Percentiles rank a stretch among this genome's conserved stretches.
These are phyloP conservation scores for Anguilla obscura DNA, from an alignment of 2,797 vertebrate species.

Conservation along the genomic window DNA sequence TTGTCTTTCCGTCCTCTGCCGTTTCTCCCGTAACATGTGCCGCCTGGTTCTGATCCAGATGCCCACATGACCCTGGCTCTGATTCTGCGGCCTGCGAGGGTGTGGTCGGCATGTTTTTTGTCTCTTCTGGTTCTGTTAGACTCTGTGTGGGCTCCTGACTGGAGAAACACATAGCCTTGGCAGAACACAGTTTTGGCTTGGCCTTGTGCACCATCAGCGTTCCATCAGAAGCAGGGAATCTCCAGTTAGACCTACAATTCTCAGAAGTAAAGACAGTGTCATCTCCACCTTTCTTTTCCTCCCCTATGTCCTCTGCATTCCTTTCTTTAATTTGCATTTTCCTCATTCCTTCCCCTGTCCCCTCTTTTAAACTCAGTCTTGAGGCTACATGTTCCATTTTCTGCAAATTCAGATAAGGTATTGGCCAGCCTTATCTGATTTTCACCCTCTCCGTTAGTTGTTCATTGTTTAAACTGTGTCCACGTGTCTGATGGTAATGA, in stretches of 20 bases:
- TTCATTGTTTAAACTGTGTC: background rate
- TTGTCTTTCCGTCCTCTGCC: constrained; percentile 37
- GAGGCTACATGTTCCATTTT: constrained; percentile 19
- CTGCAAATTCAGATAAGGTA: background rate
- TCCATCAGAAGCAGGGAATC: background rate
- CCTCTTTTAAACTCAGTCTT: background rate
- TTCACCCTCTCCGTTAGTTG: background rate
- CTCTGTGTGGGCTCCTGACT: constrained; percentile 45
- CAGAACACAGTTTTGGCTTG: constrained; percentile 59
- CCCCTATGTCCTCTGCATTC: constrained; percentile 36
- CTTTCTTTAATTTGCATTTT: background rate
- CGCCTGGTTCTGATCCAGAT: background rate
- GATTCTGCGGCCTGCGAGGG: background rate
- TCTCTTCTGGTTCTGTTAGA: constrained; percentile 21
- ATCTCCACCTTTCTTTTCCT: constrained; percentile 27
- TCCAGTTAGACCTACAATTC: constrained; percentile 15
- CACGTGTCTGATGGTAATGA: background rate
- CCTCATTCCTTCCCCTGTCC: background rate
- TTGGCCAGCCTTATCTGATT: background rate
- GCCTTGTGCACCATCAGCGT: constrained; percentile 23
- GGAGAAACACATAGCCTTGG: constrained; percentile 67
- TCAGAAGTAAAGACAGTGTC: background rate
- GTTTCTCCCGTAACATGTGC: constrained; percentile 48
- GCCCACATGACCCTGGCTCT: background rate
- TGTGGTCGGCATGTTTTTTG: background rate